Percentiles rank a stretch among this genome's conserved stretches.
Evolutionary conservation across 2,797 vertebrate genomes (phyloP).

Genomic region (Thalassophryne amazonica): DNA sequence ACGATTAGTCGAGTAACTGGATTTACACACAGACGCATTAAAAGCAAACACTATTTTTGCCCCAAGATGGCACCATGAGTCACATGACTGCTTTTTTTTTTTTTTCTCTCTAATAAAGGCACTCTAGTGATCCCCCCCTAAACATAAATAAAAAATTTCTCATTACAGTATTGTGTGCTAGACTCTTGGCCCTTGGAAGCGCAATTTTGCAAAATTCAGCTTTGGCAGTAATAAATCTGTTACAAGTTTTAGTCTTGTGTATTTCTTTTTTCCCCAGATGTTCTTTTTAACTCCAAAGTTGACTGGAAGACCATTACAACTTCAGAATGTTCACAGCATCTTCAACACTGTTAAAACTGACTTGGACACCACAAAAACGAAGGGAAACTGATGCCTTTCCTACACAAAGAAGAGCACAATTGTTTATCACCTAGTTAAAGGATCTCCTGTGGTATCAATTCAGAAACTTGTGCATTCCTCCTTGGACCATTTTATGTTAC

Average conservation of each 20-base stretch:
- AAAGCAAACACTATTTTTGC: no score
- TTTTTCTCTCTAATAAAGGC: no score
- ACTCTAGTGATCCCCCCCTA: no score
- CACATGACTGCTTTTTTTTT: no score
- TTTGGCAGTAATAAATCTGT: neutral
- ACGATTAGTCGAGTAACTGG: no score
- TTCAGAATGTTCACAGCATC: conserved; percentile 93
- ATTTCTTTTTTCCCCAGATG: conserved; percentile 76
- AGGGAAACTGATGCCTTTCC: conserved; percentile 93
- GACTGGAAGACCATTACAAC: conserved; percentile 98
- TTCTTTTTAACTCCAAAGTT: conserved; percentile 87
- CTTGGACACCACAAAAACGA: conserved; percentile 91
- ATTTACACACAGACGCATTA: no score
- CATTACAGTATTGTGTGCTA: no score
- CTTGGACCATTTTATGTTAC: conserved; percentile 94
- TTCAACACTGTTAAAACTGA: conserved; percentile 89
- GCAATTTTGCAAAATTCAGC: no score
- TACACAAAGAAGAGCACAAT: conserved; percentile 99
- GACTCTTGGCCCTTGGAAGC: no score
- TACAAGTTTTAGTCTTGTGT: conserved; percentile 28
- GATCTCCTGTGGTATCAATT: conserved; percentile 91
- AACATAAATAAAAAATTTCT: no score
- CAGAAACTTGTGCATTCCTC: conserved; percentile 95
- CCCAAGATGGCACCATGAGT: no score
- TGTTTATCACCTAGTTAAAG: conserved; percentile 89